Evolutionary conservation across 2,888 invertebrate genomes (phyloP).

Genomic region (Itoplectis maculator): DNA sequence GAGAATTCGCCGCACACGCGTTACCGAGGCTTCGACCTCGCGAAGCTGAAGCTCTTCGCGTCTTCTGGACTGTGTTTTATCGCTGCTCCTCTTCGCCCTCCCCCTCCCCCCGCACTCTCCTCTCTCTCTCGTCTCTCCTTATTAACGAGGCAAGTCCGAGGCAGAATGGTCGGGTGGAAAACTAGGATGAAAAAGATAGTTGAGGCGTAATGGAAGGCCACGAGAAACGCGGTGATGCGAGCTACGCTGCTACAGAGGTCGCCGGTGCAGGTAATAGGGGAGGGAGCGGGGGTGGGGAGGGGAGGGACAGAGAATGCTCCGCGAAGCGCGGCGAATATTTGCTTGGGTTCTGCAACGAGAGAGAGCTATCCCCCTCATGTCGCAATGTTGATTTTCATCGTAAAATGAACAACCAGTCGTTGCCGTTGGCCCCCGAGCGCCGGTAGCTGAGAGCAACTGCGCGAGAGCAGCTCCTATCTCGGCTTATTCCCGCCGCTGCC

Average conservation of each 20-base stretch:
- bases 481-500: neutral
- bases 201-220: constrained; percentile 33
- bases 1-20: neutral
- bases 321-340: constrained; percentile 43
- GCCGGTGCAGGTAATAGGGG: constrained; percentile 38
- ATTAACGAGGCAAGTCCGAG: constrained; percentile 15
- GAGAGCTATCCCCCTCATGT: constrained; percentile 43
- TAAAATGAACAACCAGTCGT: constrained; percentile 73
- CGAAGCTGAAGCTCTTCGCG: constrained; percentile 27
- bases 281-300: constrained; percentile 1
- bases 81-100: too few species aligned
- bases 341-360: constrained; percentile 42
- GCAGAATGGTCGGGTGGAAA: constrained; percentile 21
- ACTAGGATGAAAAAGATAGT: constrained; percentile 34
- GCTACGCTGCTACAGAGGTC: constrained; percentile 4
- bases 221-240: constrained; percentile 25
- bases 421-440: constrained; percentile 2
- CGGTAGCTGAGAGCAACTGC: constrained; percentile 6
- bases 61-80: constrained; percentile 48
- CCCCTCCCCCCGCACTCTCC: neutral
- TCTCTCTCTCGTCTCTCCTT: neutral
- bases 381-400: constrained; percentile 76
- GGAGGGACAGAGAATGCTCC: constrained; percentile 8
- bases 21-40: constrained; percentile 34
- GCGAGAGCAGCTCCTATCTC: constrained; percentile 32